Evolutionary conservation across 23 tunicate species (phyloP).

Genomic region (Styela clava): DNA sequence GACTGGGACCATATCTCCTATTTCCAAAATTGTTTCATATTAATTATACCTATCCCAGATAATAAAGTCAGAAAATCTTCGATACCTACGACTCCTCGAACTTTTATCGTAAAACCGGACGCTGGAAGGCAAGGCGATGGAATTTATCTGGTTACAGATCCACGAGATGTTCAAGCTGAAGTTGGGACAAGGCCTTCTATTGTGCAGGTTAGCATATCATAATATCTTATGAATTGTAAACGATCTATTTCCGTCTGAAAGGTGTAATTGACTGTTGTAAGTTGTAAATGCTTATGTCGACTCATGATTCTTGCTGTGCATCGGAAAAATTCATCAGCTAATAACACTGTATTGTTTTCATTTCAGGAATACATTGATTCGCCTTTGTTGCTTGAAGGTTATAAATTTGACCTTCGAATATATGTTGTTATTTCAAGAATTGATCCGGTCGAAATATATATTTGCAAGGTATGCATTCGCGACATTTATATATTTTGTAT

Average conservation of each 20-base stretch:
- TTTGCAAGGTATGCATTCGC: slow-evolving; percentile 57
- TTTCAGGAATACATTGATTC: slow-evolving; percentile 68
- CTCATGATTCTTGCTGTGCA: too few relatives aligned
- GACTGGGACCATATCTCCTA: too few relatives aligned
- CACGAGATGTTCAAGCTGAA: slow-evolving; percentile 62
- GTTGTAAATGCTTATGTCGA: too few relatives aligned
- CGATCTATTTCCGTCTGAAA: too few relatives aligned
- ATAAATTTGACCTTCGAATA: slow-evolving; percentile 82
- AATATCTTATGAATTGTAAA: too few relatives aligned
- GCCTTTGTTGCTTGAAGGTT: slow-evolving; percentile 79
- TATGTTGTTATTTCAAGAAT: slow-evolving; percentile 80
- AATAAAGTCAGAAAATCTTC: not conserved
- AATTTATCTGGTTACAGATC: slow-evolving; percentile 75
- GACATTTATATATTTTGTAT: too few relatives aligned
- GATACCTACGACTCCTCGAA: not conserved
- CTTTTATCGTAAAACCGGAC: slow-evolving; percentile 85
- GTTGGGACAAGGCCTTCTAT: slow-evolving; percentile 53
- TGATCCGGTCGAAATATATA: slow-evolving; percentile 76
- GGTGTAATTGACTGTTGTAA: too few relatives aligned
- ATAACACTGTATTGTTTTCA: too few relatives aligned
- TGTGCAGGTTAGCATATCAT: slow-evolving; percentile 84
- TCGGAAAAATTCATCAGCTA: too few relatives aligned
- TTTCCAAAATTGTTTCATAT: too few relatives aligned
- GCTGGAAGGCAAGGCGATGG: slow-evolving; percentile 90
- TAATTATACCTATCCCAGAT: too few relatives aligned